A percentile compares a stretch with the other conserved stretches of the same genome.
Evolutionary conservation across 2,797 vertebrate species (phyloP).

Genomic region (Paedocypris micromegethes): DNA sequence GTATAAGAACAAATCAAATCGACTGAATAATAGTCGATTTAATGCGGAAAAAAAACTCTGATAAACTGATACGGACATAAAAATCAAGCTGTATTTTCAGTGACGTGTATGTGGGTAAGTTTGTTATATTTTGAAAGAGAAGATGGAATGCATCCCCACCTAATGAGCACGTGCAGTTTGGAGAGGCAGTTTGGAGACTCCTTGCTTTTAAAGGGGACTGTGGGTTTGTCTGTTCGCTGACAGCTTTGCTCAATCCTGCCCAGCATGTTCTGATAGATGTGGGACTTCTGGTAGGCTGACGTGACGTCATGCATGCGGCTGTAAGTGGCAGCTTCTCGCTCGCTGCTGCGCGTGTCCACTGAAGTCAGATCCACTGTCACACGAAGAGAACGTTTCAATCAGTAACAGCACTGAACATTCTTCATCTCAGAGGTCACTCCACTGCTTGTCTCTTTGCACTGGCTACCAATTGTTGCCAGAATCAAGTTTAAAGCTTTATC

Average conservation of each 20-base stretch:
- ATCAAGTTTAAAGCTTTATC: too few relatives aligned
- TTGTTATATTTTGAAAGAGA: not conserved
- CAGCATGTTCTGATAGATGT: constrained; percentile 72
- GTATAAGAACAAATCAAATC: too few relatives aligned
- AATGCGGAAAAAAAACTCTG: too few relatives aligned
- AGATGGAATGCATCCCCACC: constrained; percentile 62
- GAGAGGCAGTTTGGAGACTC: constrained; percentile 72
- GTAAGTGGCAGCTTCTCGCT: constrained; percentile 83
- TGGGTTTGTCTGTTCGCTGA: constrained; percentile 61
- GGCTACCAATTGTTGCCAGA: too few relatives aligned
- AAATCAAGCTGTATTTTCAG: too few relatives aligned
- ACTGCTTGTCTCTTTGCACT: too few relatives aligned
- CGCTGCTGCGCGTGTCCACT: constrained; percentile 85
- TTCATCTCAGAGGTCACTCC: too few relatives aligned
- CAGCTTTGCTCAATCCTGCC: constrained; percentile 67
- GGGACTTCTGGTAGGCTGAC: constrained; percentile 75
- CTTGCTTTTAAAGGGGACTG: constrained; percentile 86
- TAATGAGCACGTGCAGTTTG: constrained; percentile 81
- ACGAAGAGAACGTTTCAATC: not conserved
- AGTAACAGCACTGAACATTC: not conserved
- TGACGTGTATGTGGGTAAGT: too few relatives aligned
- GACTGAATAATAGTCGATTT: too few relatives aligned
- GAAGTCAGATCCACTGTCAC: constrained; percentile 88
- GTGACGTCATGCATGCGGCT: constrained; percentile 80
- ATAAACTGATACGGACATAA: too few relatives aligned